phyloP scores from a whole-genome alignment of 2,797 vertebrate species.

The Merluccius polli region DNA sequence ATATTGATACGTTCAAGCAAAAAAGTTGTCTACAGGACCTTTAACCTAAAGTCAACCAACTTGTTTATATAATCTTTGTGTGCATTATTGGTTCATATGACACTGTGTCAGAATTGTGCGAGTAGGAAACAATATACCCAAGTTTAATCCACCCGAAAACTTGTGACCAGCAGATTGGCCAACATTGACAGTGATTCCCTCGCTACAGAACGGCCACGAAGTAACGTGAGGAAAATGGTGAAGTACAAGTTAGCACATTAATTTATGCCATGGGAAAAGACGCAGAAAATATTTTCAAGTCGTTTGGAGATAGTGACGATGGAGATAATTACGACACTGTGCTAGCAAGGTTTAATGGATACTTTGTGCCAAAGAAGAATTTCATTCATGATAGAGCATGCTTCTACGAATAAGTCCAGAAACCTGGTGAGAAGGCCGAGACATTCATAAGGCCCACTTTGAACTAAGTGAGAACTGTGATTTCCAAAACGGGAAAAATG shows the following conservation, averaged over 20 bases:
- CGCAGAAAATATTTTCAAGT: not conserved
- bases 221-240: not conserved
- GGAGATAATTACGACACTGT: not conserved
- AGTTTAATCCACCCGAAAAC: constrained; percentile 14
- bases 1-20: no score
- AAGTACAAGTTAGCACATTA: constrained; percentile 14
- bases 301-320: not conserved
- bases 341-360: not conserved
- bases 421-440: not conserved
- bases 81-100: no score
- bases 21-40: no score
- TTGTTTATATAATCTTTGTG: no score
- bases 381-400: constrained; percentile 8
- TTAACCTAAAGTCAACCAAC: no score
- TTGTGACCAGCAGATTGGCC: constrained; percentile 3
- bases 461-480: constrained; percentile 18
- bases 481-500: not conserved
- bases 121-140: no score
- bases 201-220: constrained; percentile 7
- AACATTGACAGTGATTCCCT: constrained; percentile 3
- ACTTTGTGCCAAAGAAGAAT: not conserved
- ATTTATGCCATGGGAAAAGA: not conserved
- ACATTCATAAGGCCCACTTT: not conserved
- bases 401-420: not conserved
- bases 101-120: no score